Evolutionary conservation across 2,888 invertebrate species (phyloP).

Genomic region (Liodrosophila aerea): DNA sequence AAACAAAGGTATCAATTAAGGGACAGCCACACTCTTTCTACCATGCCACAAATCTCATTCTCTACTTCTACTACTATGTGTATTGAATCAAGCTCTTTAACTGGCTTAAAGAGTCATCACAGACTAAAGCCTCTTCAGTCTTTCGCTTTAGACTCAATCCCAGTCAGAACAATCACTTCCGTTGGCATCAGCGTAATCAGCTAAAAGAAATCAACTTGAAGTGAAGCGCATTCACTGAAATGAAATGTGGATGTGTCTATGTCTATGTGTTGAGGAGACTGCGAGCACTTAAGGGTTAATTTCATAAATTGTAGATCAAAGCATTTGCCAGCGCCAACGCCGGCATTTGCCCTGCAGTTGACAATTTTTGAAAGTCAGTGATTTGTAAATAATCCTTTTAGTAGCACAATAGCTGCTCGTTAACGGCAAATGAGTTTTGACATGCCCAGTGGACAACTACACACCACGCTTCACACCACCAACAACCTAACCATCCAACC

Average conservation of each 20-base stretch:
- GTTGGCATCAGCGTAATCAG: slow-evolving; percentile 64
- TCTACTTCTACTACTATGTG: background rate
- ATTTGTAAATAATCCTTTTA: slow-evolving; percentile 82
- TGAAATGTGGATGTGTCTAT: slow-evolving; percentile 33
- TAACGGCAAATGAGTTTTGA: slow-evolving; percentile 78
- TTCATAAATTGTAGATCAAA: slow-evolving; percentile 79
- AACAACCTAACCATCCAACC: slow-evolving; percentile 1
- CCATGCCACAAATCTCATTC: background rate
- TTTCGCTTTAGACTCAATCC: background rate
- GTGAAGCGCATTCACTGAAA: slow-evolving; percentile 51
- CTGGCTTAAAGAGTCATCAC: slow-evolving; percentile 24
- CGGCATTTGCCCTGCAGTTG: slow-evolving; percentile 75
- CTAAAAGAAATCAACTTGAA: slow-evolving; percentile 75
- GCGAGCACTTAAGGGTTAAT: slow-evolving; percentile 77
- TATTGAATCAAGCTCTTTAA: slow-evolving; percentile 32
- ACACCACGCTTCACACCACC: background rate
- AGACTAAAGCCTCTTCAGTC: background rate
- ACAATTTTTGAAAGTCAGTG: slow-evolving; percentile 80
- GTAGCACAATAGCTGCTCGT: slow-evolving; percentile 80
- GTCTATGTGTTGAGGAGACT: slow-evolving; percentile 23
- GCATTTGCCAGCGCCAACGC: slow-evolving; percentile 49
- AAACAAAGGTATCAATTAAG: slow-evolving; percentile 75
- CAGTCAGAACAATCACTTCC: slow-evolving; percentile 73
- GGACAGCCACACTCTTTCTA: slow-evolving; percentile 36
- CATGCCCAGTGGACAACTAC: slow-evolving; percentile 63